Evolutionary conservation across 1,140 invertebrate species (phyloP), one percentile per base, ranked within the genome.

Genomic region (Pemphigus obesinymphae): DNA sequence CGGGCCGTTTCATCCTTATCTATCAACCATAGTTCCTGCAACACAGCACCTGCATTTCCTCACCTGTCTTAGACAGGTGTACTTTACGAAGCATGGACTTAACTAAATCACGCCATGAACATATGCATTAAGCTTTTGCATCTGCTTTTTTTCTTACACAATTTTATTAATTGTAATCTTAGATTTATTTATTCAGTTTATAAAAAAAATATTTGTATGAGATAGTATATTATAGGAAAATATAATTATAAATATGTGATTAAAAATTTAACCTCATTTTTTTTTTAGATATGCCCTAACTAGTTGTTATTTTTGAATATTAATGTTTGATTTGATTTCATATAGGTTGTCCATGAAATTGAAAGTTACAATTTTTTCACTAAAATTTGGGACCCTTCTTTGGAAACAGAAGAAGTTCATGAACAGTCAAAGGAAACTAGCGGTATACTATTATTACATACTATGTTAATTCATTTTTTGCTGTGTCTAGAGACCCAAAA

Each of bases 351-450:
- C 31, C 82, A 80, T 76, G 70, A 82, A 55, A 83, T 84, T 50
- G 83, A 83, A 23, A 82, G 83, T 53, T 84, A 82, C 53, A 84
- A 86, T 72, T 85, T 86, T 73, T 85, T 86, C 75, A 86, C 83
- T 15, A 85, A 84, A 82, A 84, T 84, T 20, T 84, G 84, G 83
- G 84, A 85, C 20, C 34, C 40, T 63, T 23, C 55, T 43, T 26
- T 37, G 2, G 63, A 6, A 55, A 3, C 55, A 45, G 72, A 82
- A 26, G 84, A 84, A 66, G 34, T n/a, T 11, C 31, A 50, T 17
- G 40, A 73, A 20, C 37, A 80, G 31, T 43, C 37, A 20, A 0
- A 13, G 13, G 76, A 80, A 29, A 43, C 23, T 20, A 17, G 76
- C 63, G 82, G 80, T 82, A 31, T 31, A n/a, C 31, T 26, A 13